Percentiles rank a stretch among this genome's conserved stretches.
These are phyloP conservation scores for Zoanthus sociatus DNA, from an alignment of 92 coral and sea anemone species.

Conservation along the genomic window DNA sequence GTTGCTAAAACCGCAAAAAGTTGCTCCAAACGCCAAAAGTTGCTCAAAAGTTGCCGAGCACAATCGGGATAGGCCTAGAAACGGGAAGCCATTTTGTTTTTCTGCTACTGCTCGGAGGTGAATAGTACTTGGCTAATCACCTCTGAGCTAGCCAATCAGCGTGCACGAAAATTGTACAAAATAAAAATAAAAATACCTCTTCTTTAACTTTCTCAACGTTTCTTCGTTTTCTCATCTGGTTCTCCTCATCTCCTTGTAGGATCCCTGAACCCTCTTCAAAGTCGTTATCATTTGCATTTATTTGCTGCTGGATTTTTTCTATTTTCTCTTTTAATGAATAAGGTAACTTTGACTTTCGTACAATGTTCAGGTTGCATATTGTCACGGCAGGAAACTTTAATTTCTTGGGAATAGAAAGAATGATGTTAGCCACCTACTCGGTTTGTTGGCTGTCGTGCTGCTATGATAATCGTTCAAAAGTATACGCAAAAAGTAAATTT, in stretches of 20 bases:
- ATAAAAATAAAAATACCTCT: too few relatives aligned
- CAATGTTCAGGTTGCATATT: conserved; percentile 36
- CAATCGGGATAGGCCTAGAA: too few relatives aligned
- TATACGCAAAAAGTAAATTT: too few relatives aligned
- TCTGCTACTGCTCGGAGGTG: too few relatives aligned
- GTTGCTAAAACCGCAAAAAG: too few relatives aligned
- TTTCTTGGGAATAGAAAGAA: background rate
- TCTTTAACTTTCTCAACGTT: too few relatives aligned
- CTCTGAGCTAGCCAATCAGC: too few relatives aligned
- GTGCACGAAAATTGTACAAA: too few relatives aligned
- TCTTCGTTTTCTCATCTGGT: background rate
- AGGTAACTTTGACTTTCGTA: conserved; percentile 37
- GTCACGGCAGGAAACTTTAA: conserved; percentile 24
- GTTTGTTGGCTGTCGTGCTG: background rate
- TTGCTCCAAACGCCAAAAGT: too few relatives aligned
- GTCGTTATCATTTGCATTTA: background rate
- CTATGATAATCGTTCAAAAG: background rate
- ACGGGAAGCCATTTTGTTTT: too few relatives aligned
- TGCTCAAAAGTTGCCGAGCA: too few relatives aligned
- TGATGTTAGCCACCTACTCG: background rate
- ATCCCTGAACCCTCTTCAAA: background rate
- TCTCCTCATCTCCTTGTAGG: background rate
- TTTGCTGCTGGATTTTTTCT: background rate
- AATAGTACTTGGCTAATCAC: too few relatives aligned
- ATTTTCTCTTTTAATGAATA: background rate